phyloP scores from a whole-genome alignment of 2,113 vertebrate species.

The Pteropus alecto region DNA sequence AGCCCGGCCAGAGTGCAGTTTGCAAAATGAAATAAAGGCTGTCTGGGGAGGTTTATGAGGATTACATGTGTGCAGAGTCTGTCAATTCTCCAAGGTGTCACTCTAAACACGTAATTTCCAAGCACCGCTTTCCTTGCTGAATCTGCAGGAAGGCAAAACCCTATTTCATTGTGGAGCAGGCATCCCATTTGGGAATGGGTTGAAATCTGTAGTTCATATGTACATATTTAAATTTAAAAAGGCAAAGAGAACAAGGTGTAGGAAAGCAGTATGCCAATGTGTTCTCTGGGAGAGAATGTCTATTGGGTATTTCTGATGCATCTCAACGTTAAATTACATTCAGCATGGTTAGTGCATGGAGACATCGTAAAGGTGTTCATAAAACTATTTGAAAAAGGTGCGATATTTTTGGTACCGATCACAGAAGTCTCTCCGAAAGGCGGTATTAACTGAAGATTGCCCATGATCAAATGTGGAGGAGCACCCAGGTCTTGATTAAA shows the following conservation, averaged over 20 bases:
- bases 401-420: neutral
- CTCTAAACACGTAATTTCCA: slow-evolving; percentile 31
- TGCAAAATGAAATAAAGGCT: slow-evolving; percentile 73
- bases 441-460: neutral
- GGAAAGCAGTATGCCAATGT: slow-evolving; percentile 30
- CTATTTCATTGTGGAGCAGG: slow-evolving; percentile 1
- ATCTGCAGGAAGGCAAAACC: slow-evolving; percentile 1
- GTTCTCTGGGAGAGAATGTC: neutral
- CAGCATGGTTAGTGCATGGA: neutral
- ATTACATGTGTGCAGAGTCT: slow-evolving; percentile 50
- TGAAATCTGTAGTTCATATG: slow-evolving; percentile 57
- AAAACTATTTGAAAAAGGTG: neutral
- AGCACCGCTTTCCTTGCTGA: neutral
- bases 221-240: slow-evolving; percentile 36
- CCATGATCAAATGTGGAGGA: neutral
- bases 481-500: neutral
- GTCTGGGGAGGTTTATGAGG: slow-evolving; percentile 52
- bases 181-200: neutral
- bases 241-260: neutral
- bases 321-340: slow-evolving; percentile 13
- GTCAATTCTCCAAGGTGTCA: slow-evolving; percentile 71
- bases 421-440: neutral
- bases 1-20: slow-evolving; percentile 51
- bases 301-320: neutral
- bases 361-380: neutral